phyloP scores from a whole-genome alignment of 2,797 vertebrate species.

The Notamacropus eugenii region DNA sequence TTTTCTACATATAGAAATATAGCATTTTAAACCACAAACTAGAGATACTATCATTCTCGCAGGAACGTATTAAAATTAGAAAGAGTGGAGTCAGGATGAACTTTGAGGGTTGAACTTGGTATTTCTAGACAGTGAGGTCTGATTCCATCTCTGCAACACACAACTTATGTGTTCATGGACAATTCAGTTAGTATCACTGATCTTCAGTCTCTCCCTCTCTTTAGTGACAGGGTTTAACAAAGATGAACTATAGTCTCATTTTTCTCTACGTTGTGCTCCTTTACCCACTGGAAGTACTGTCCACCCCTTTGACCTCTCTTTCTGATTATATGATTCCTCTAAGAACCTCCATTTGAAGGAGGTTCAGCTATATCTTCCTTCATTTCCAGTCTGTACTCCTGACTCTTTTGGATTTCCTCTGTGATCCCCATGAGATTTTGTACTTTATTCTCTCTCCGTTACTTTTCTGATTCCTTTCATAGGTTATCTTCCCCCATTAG shows the following conservation, averaged over 20 bases:
- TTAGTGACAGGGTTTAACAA: not conserved
- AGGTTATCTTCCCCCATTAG: not conserved
- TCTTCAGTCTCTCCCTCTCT: not conserved
- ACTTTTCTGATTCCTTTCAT: not conserved
- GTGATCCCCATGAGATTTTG: not conserved
- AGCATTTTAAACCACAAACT: not conserved
- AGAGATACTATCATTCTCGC: not conserved
- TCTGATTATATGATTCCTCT: not conserved
- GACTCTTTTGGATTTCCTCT: not conserved
- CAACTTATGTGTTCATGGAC: not conserved
- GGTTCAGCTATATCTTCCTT: not conserved
- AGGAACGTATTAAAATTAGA: not conserved
- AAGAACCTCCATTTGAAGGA: not conserved
- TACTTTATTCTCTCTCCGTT: not conserved
- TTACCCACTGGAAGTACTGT: not conserved
- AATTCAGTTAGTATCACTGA: not conserved
- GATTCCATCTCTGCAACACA: not conserved
- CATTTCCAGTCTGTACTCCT: not conserved
- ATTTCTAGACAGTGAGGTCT: not conserved
- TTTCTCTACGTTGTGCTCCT: not conserved
- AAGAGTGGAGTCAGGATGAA: not conserved
- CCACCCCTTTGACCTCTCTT: not conserved
- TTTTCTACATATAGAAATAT: no score
- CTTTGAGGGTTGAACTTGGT: not conserved
- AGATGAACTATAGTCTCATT: not conserved